Evolutionary conservation across 37 sponge, comb jelly and placozoan genomes (phyloP).

Genomic region (Theonella swinhoei): DNA sequence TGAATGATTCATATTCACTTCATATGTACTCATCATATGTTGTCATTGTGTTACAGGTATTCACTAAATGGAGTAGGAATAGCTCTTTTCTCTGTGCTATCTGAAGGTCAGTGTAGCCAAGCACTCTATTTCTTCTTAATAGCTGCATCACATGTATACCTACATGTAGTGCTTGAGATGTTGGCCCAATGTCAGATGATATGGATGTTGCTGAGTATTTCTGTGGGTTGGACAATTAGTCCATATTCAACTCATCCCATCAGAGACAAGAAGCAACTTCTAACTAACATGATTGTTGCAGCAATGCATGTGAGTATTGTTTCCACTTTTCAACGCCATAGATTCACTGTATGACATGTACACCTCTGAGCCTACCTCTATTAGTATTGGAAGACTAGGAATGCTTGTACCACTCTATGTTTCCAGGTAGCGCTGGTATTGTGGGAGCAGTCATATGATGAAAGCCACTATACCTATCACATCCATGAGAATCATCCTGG

Average conservation of each 20-base stretch:
- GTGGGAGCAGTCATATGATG: constrained; percentile 76
- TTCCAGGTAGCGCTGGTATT: constrained; percentile 38
- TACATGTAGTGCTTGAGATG: constrained; percentile 47
- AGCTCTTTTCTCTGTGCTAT: constrained; percentile 33
- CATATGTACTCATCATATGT: neutral
- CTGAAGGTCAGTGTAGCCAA: constrained; percentile 65
- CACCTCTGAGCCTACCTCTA: neutral
- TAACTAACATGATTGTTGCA: constrained; percentile 20
- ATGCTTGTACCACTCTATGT: too few relatives aligned
- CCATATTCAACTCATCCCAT: constrained; percentile 36
- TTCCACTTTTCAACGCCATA: neutral
- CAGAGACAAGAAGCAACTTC: constrained; percentile 47
- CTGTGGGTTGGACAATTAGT: constrained; percentile 71
- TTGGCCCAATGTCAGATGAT: constrained; percentile 66
- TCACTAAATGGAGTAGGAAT: constrained; percentile 54
- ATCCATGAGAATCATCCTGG: constrained; percentile 60
- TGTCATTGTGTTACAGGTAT: constrained; percentile 11
- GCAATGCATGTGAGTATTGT: constrained; percentile 30
- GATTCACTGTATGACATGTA: neutral
- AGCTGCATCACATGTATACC: neutral
- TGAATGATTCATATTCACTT: neutral
- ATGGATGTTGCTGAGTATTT: constrained; percentile 68
- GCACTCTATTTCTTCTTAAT: neutral
- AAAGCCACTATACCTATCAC: constrained; percentile 75
- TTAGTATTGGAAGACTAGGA: too few relatives aligned